phyloP scores from a whole-genome alignment of 2,113 vertebrate genomes.

The Calypte anna region DNA sequence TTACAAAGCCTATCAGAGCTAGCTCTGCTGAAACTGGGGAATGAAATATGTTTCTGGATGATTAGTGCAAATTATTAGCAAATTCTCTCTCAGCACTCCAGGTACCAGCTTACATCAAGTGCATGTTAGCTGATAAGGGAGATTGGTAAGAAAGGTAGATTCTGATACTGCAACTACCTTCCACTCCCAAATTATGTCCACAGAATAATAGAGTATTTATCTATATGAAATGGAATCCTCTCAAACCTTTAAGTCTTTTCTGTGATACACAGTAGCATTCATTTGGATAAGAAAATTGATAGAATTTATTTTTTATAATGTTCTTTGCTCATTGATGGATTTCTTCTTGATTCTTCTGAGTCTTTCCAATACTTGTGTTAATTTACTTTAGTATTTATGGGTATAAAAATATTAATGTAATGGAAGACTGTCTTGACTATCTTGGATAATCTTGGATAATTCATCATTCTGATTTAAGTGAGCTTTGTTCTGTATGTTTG shows the following conservation, averaged over 20 bases:
- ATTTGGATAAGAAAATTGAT: not conserved
- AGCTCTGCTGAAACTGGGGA: not conserved
- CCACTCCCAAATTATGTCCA: not conserved
- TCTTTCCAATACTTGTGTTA: not conserved
- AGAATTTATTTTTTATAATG: not conserved
- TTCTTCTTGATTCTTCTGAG: not conserved
- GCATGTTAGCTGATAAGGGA: not conserved
- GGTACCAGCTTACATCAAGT: not conserved
- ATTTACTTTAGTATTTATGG: not conserved
- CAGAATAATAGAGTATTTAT: not conserved
- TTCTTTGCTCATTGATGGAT: not conserved
- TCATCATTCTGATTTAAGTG: not conserved
- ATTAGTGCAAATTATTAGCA: not conserved
- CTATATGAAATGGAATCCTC: not conserved
- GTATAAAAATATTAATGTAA: not conserved
- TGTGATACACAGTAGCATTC: not conserved
- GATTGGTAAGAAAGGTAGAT: not conserved
- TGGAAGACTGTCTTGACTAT: not conserved
- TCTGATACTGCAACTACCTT: not conserved
- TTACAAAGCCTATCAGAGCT: not conserved
- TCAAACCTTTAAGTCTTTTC: not conserved
- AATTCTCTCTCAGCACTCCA: not conserved
- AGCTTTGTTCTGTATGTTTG: not conserved
- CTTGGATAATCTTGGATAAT: not conserved
- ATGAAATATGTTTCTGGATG: not conserved